Base-by-base conservation (phyloP, 2,113 vertebrate genomes). In the Pseudonaja textilis region DNA sequence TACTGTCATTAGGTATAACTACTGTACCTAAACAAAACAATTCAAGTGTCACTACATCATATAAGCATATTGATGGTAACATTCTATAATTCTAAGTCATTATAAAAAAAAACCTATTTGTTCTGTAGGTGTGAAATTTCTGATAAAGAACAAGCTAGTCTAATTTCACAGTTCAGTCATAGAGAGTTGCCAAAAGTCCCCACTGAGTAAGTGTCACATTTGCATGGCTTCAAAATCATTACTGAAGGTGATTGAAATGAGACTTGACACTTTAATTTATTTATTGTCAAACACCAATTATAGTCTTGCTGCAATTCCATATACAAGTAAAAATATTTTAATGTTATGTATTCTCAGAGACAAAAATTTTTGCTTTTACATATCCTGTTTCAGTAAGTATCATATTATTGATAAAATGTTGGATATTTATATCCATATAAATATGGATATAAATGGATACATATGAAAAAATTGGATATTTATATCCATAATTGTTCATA, bases 141-240 rank as follows among this genome's bases (percentile, higher is more conserved):
- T 94, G 92, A 96, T 97, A 95, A 96, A 96, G 87, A 91, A 95
- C 57, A 96, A 97, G 93, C 95, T 96, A 93, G 93, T 97, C 26
- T 95, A 97, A 98, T 98, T 98, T 98, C 97, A 97, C 96, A 98
- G 96, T 91, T 97, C 97, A 97, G 97, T 97, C 93, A 0, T 45
- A 96, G 92, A 93, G 42, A 93, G 45, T 96, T 97, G 91, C 96
- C 94, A 95, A 93, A 93, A 96, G 93, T 96, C 94, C 94, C 94
- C 89, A 95, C 0, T 97, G 96, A 97, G 93, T 89, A 96, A 95
- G 97, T 96, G 93, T 96, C 93, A 95, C 96, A 97, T 98, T 97
- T 97, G 93, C 96, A 98, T 97, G 94, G 89, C 94, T 94, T 97
- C 96, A 97, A 97, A 96, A 96, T 97, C 94, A 96, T 97, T 97